Conservation (phyloP, 2,888 invertebrate genomes). For the Orthosia gothica region DNA sequence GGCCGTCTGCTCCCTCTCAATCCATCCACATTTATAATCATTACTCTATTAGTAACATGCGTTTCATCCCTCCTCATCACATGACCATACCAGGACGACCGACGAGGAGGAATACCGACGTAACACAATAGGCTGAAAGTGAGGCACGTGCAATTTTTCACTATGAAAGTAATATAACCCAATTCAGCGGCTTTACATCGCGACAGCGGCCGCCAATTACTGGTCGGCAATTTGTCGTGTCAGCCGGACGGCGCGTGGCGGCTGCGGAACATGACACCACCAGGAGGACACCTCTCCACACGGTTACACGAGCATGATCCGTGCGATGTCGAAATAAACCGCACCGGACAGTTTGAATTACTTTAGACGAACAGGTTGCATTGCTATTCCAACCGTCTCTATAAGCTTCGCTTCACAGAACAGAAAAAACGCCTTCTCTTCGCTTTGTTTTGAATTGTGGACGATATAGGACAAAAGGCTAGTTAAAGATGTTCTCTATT, state of each 20-base stretch:
- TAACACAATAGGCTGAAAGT: conserved; percentile 56
- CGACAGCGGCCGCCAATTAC: conserved; percentile 79
- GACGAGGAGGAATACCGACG: conserved; percentile 56
- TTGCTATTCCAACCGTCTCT: neutral
- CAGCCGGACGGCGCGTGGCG: conserved; percentile 69
- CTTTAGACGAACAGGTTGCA: conserved; percentile 7
- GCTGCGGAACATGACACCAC: conserved; percentile 71
- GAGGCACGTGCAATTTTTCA: conserved; percentile 72
- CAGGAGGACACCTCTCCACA: conserved; percentile 55
- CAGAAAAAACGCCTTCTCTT: too few relatives aligned
- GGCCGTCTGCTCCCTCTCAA: too few relatives aligned
- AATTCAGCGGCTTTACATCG: conserved; percentile 72
- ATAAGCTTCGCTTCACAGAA: neutral
- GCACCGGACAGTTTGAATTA: conserved; percentile 5
- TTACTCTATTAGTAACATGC: too few relatives aligned
- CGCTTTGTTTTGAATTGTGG: neutral
- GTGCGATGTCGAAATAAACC: conserved; percentile 37
- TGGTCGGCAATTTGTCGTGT: conserved; percentile 79
- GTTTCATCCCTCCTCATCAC: too few relatives aligned
- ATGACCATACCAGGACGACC: too few relatives aligned
- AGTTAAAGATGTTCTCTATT: conserved; percentile 1
- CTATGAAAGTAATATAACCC: conserved; percentile 72
- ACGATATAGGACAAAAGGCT: neutral
- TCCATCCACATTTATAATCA: too few relatives aligned
- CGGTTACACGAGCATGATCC: conserved; percentile 52